Base-by-base conservation (phyloP, 2,113 vertebrate species). In the Dendropsophus ebraccatus region DNA sequence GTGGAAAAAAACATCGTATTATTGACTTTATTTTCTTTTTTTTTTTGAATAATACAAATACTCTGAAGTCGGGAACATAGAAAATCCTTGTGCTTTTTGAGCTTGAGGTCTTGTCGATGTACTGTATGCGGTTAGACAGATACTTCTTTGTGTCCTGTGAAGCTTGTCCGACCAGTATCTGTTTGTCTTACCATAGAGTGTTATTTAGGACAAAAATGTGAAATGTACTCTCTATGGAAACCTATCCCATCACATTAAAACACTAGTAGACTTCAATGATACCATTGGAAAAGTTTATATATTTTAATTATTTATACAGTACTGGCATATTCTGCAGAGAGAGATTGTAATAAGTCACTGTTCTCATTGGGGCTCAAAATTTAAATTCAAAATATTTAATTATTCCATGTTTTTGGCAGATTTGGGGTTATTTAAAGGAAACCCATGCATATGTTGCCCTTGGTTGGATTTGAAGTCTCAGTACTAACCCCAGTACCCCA, bases 161-260 rank as follows among this genome's bases (percentile, higher is more conserved):
- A 81, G 65, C 77, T 81, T 77, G 73, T 77, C 60, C 32, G 28
- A 69, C 84, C 58, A 41, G 75, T 85, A 73, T 83, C 19, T 83
- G 81, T 83, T 83, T 83, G 65, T 47, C 19, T 62, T 81, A 73
- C 69, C 19, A 35, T 12, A 12, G 17, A 32, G 37, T 84, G 70
- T 25, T 84, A 75, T 84, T 60, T 84, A 76, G 56, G 54, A 76
- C 21, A 23, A 65, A 76, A 76, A 76, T 84, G 83, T 76, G 83
- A 76, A 84, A 84, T 65, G 37, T 49, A 5, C 56, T 50, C 41
- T 32, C 14, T 4, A 69, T 65, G 78, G 78, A 47, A 81, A 82
- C 60, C 23, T 7, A 19, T 47, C 19, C n/a, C 56, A 65, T 1
- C 30, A 17, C 54, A 54, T 35, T 21, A 41, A 28, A 81, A 62